Percentiles rank a stretch among this genome's conserved stretches.
Evolutionary conservation across 2,888 invertebrate genomes (phyloP).

Genomic region (Sphaeridia pumilis): DNA sequence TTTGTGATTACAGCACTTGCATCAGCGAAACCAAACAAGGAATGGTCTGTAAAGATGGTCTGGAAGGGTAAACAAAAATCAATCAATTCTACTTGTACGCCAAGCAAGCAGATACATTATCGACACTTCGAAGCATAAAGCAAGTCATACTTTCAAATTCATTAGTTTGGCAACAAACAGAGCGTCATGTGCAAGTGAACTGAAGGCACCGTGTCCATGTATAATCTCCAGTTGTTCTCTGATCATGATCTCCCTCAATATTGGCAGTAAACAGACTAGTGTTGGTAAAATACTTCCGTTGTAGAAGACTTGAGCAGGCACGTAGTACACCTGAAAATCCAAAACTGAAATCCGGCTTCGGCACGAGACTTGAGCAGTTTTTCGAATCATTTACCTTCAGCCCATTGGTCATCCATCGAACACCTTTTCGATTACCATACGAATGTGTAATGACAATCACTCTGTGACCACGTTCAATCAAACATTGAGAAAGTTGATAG

Average conservation of each 20-base stretch:
- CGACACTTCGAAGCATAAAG: too few relatives aligned
- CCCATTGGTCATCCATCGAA: constrained; percentile 85
- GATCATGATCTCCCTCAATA: constrained; percentile 79
- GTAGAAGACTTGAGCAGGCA: constrained; percentile 88
- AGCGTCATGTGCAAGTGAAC: constrained; percentile 91
- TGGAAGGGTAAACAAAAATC: too few relatives aligned
- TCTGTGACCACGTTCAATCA: constrained; percentile 82
- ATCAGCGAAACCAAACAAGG: constrained; percentile 96
- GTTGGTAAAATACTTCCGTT: constrained; percentile 92
- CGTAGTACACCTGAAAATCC: constrained; percentile 77
- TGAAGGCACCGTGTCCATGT: constrained; percentile 98
- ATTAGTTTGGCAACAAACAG: constrained; percentile 83
- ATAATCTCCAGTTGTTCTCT: constrained; percentile 84
- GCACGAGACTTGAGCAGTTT: too few relatives aligned
- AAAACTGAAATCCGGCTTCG: too few relatives aligned
- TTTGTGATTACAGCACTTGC: constrained; percentile 94
- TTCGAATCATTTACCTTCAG: too few relatives aligned
- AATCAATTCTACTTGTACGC: neutral
- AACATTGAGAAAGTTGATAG: constrained; percentile 90
- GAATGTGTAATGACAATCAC: constrained; percentile 70
- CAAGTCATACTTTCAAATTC: constrained; percentile 56
- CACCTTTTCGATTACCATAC: constrained; percentile 57
- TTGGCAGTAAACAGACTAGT: constrained; percentile 80
- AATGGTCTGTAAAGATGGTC: constrained; percentile 97
- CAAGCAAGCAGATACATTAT: too few relatives aligned